Percentiles rank a stretch among this genome's conserved stretches.
These are phyloP conservation scores for Sylvietta virens DNA, from an alignment of 2,113 vertebrate genomes.

Conservation along the genomic window DNA sequence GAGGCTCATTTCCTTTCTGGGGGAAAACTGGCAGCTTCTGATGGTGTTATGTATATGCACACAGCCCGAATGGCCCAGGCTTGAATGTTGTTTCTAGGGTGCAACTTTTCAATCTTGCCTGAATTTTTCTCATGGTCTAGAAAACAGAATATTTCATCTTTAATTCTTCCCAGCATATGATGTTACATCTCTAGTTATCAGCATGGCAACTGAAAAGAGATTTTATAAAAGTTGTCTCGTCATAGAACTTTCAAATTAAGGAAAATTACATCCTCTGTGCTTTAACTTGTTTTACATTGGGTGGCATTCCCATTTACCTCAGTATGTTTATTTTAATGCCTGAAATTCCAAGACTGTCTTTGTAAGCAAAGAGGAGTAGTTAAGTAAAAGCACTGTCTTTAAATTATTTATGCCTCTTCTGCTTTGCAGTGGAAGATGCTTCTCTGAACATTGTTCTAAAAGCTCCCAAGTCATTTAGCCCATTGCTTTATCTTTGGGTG, in stretches of 20 bases:
- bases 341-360: neutral
- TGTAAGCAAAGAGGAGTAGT: neutral
- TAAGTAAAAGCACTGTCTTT: neutral
- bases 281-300: neutral
- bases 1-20: neutral
- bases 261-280: neutral
- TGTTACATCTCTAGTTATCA: neutral
- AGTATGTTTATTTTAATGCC: neutral
- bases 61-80: neutral
- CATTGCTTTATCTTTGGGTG: neutral
- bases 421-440: neutral
- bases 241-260: neutral
- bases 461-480: neutral
- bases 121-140: constrained; percentile 57
- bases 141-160: neutral
- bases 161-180: neutral
- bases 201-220: neutral
- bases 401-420: constrained; percentile 13
- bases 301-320: neutral
- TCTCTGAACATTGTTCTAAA: neutral
- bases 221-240: neutral
- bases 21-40: neutral
- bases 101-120: neutral
- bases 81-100: neutral
- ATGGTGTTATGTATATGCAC: neutral